Conservation (phyloP, 23 tunicate genomes). For the Oikopleura albicans region DNA sequence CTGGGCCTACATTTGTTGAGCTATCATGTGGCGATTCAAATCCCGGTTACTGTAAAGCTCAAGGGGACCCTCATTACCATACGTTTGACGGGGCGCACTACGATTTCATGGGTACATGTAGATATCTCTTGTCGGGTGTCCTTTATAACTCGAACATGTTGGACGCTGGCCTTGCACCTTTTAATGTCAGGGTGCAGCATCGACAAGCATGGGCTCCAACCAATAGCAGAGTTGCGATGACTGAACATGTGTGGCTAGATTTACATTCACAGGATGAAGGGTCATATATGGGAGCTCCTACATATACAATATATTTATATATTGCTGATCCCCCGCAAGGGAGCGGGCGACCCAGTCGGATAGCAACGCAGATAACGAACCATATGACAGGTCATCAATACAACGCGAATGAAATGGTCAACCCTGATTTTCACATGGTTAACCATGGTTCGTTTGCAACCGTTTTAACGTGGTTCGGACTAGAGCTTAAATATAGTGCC, state of each 20-base stretch:
- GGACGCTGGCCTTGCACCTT: background rate
- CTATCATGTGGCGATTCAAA: background rate
- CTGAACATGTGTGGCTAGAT: conserved; percentile 17
- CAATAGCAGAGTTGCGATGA: background rate
- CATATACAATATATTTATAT: background rate
- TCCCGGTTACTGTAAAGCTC: conserved; percentile 13
- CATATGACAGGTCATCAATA: background rate
- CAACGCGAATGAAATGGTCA: background rate
- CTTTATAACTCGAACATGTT: background rate
- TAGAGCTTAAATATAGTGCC: background rate
- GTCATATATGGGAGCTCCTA: background rate
- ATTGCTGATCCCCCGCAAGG: background rate
- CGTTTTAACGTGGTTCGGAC: background rate
- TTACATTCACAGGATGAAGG: background rate
- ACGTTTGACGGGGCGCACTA: conserved; percentile 18
- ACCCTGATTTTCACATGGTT: background rate
- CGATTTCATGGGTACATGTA: conserved; percentile 29
- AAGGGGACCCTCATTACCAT: conserved; percentile 28
- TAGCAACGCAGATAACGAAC: background rate
- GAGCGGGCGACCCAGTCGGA: background rate
- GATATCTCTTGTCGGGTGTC: conserved; percentile 19
- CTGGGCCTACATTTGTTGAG: background rate
- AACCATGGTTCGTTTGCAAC: background rate
- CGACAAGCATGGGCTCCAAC: conserved; percentile 9
- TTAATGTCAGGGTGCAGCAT: conserved; percentile 18